Conservation (phyloP, 2,113 vertebrate genomes). For the Heloderma charlesbogerti region DNA sequence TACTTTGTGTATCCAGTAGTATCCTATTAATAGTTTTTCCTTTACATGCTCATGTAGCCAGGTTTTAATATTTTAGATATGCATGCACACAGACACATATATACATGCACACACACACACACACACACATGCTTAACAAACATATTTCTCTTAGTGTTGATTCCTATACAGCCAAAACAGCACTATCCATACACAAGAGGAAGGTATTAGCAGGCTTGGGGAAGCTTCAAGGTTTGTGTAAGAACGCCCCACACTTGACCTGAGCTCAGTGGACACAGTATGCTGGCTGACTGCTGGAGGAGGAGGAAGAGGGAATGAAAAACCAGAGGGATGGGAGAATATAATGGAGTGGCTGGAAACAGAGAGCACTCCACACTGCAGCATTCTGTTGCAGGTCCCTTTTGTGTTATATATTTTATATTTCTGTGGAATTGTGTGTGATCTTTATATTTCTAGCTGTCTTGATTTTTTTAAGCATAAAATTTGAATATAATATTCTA, state of each 20-base stretch:
- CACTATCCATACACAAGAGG: not conserved
- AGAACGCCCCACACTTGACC: not conserved
- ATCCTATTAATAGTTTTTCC: no score
- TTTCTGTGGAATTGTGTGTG: not conserved
- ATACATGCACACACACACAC: not conserved
- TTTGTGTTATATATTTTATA: not conserved
- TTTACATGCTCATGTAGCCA: not conserved
- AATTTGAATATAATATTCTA: not conserved
- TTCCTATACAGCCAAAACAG: not conserved
- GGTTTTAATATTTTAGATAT: not conserved
- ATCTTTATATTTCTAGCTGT: not conserved
- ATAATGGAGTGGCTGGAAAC: not conserved
- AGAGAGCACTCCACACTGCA: not conserved
- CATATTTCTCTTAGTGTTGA: not conserved
- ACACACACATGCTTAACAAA: not conserved
- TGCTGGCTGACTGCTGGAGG: not conserved
- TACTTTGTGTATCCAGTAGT: not conserved
- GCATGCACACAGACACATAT: not conserved
- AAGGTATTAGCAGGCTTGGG: not conserved
- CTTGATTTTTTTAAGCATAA: not conserved
- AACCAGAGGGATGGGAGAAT: not conserved
- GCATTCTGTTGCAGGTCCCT: not conserved
- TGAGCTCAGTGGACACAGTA: not conserved
- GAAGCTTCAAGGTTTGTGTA: not conserved
- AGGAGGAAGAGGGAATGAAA: not conserved